Percentiles rank a stretch among this genome's conserved stretches.
phyloP scores from a whole-genome alignment of 2,113 vertebrate species.

The Hassar affinis region DNA sequence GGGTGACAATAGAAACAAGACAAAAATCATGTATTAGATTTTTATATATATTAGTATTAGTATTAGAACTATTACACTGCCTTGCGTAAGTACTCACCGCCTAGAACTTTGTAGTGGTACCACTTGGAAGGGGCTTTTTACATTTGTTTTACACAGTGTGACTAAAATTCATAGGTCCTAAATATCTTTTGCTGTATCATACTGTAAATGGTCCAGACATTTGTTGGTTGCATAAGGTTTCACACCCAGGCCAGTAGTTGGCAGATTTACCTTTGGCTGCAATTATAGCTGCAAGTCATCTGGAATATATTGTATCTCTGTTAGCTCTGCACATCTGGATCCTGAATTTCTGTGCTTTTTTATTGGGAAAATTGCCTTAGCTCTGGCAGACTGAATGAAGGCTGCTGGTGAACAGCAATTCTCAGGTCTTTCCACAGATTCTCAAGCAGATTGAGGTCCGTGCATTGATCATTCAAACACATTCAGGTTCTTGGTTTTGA shows the following conservation, averaged over 20 bases:
- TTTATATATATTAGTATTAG: not conserved
- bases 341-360: not conserved
- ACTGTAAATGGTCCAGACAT: not conserved
- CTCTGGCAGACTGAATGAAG: not conserved
- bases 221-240: not conserved
- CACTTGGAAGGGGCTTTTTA: not conserved
- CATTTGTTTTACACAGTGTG: not conserved
- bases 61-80: not conserved
- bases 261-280: not conserved
- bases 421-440: not conserved
- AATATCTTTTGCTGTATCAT: too few species aligned
- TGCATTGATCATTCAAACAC: not conserved
- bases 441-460: not conserved
- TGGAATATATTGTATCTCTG: not conserved
- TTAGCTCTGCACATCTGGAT: not conserved
- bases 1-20: not conserved
- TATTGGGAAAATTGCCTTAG: not conserved
- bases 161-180: not conserved
- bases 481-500: not conserved
- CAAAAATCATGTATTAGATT: too few species aligned
- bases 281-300: not conserved
- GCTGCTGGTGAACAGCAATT: not conserved
- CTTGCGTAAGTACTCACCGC: not conserved
- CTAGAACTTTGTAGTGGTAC: not conserved
- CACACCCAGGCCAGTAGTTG: not conserved